Evolutionary conservation across 92 coral and sea anemone genomes (phyloP), one percentile per base, ranked within the genome.

Genomic region (Zoanthus gigantus): DNA sequence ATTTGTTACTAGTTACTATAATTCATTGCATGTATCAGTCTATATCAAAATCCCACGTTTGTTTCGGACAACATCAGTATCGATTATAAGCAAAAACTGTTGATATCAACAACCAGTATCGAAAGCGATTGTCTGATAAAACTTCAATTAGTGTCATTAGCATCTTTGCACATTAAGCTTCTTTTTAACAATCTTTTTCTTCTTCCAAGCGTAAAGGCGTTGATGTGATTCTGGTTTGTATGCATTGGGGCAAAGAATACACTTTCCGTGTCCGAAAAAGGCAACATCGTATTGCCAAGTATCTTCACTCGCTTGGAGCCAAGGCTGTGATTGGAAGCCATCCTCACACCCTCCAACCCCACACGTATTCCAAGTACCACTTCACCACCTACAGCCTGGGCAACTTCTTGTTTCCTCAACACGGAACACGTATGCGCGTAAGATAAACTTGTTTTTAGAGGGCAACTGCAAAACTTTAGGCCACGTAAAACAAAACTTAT

Each of bases 351-450:
- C 88, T 93, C 1, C 96, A 95, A 58, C 83, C 75, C 13, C 94
- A 93, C 82, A 82, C 74, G 32, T 42, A 72, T 71, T 52, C 61
- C 69, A 71, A 71, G 73, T 73, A 79, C 86, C 79, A 90, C 12
- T 77, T 93, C 11, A 87, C 91, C 30, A 94, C 94, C 12, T 95
- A 88, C 84, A 93, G 98, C 76, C 85, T 93, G 74, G 98, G 98
- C n/a, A 92, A 95, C 88, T 93, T 95, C 77, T 60, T 93, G 80
- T 93, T 93, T 80, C 81, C 89, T 3, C 96, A 94, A 50, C 57
- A 54, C n/a, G 83, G 83, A 6, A 58, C 89, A 9, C 9, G 0
- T 32, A 30, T 78, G 6, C 3, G 16, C 18, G 83, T 54, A 54
- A 60, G 83, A 17, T 5, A 6, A 2, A 14, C 30, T 73, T 73